These are phyloP conservation scores for Cyrtorhinus lividipennis DNA, from an alignment of 1,140 invertebrate genomes.

Conservation along the genomic window DNA sequence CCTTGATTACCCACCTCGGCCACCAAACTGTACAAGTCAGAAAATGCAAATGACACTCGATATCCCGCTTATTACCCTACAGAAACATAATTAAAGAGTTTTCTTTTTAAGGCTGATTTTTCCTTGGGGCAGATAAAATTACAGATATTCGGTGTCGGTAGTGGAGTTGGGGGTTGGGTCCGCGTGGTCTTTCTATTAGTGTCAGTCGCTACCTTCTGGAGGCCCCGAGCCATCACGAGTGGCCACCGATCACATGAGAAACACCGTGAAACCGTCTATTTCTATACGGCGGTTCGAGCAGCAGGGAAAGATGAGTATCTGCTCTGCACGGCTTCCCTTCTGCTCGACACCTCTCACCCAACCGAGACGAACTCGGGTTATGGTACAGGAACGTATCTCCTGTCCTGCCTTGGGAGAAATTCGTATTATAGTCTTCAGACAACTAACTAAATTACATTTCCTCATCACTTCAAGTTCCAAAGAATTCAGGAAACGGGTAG, in stretches of 20 bases:
- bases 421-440: too few relatives aligned
- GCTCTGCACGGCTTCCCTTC: too few relatives aligned
- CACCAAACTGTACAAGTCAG: neutral
- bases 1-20: neutral
- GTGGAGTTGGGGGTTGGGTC: neutral
- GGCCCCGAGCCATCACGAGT: neutral
- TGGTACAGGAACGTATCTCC: too few relatives aligned
- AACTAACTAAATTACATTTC: too few relatives aligned
- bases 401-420: too few relatives aligned
- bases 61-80: neutral
- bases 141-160: neutral
- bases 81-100: neutral
- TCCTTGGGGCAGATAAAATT: neutral
- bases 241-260: neutral
- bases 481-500: too few relatives aligned
- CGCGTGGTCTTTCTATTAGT: neutral
- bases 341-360: too few relatives aligned
- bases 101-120: neutral
- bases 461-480: too few relatives aligned
- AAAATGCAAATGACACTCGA: neutral
- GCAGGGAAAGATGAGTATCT: too few relatives aligned
- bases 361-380: too few relatives aligned
- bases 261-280: neutral
- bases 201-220: neutral
- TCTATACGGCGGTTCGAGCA: too few relatives aligned